Percentiles rank a stretch among this genome's conserved stretches.
Evolutionary conservation across 1,140 invertebrate species (phyloP).

Genomic region (Drosophila sproati): DNA sequence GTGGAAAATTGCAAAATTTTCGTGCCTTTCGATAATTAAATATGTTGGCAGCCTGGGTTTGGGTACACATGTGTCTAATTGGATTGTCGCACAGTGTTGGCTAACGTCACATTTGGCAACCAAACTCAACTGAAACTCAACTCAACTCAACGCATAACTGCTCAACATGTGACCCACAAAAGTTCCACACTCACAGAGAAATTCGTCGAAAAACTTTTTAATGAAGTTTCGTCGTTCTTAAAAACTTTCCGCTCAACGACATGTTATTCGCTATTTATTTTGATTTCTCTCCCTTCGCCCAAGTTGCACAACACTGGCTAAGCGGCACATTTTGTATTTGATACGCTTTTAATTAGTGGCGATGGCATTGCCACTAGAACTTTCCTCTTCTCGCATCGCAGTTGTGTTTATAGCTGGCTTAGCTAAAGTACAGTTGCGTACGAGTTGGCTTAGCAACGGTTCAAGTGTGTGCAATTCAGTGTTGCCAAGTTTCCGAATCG

Average conservation of each 20-base stretch:
- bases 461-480: conserved; percentile 7
- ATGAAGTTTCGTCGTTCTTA: conserved; percentile 77
- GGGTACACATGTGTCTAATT: conserved; percentile 70
- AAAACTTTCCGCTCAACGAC: conserved; percentile 67
- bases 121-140: conserved; percentile 17
- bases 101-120: conserved; percentile 52
- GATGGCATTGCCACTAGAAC: conserved; percentile 54
- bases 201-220: conserved; percentile 73
- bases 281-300: conserved; percentile 52
- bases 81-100: conserved; percentile 70
- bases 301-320: conserved; percentile 45
- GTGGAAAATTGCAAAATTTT: conserved; percentile 74
- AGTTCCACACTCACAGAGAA: conserved; percentile 45
- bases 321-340: conserved; percentile 65
- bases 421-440: conserved; percentile 53
- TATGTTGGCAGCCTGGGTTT: conserved; percentile 31
- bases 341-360: conserved; percentile 80
- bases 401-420: conserved; percentile 25
- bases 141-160: neutral
- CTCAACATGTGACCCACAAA: conserved; percentile 57
- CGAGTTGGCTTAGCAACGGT: conserved; percentile 64
- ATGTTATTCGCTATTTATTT: conserved; percentile 76
- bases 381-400: conserved; percentile 56
- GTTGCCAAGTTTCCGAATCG: conserved; percentile 13
- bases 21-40: conserved; percentile 71